Percentiles rank a stretch among this genome's conserved stretches.
phyloP scores from a whole-genome alignment of 2,797 vertebrate species.

The Chelonia mydas region DNA sequence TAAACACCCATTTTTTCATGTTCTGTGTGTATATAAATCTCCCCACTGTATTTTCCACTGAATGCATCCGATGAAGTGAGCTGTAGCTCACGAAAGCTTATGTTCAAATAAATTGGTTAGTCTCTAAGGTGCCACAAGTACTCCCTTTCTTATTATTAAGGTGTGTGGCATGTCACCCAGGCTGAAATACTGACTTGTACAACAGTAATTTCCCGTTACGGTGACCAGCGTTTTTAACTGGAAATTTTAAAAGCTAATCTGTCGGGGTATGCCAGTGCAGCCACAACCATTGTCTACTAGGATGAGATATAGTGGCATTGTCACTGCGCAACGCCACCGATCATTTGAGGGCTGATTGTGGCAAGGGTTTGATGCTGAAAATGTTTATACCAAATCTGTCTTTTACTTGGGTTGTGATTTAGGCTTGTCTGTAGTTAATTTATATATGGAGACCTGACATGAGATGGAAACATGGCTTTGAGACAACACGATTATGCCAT shows the following conservation, averaged over 20 bases:
- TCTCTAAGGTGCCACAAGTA: no score
- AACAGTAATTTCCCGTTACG: conserved; percentile 1
- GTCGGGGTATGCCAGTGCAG: neutral
- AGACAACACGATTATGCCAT: neutral
- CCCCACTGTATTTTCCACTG: no score
- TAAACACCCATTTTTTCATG: no score
- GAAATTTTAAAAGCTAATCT: conserved; percentile 12
- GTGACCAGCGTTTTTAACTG: neutral
- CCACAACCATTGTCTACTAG: neutral
- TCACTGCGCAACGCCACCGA: neutral
- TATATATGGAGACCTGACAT: conserved; percentile 21
- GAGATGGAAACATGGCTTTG: conserved; percentile 2
- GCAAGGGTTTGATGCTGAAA: neutral
- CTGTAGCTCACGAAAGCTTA: no score
- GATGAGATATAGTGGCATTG: neutral
- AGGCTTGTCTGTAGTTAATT: conserved; percentile 19
- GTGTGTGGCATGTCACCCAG: neutral
- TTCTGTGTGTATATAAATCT: no score
- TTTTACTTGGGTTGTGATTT: neutral
- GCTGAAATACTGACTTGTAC: neutral
- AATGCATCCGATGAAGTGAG: no score
- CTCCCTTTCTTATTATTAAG: neutral
- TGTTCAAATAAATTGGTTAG: no score
- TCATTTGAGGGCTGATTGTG: neutral
- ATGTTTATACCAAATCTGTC: fast-evolving